Percentiles rank a stretch among this genome's conserved stretches.
These are phyloP conservation scores for Coleophora flavipennella DNA, from an alignment of 2,888 invertebrate species.

Conservation along the genomic window DNA sequence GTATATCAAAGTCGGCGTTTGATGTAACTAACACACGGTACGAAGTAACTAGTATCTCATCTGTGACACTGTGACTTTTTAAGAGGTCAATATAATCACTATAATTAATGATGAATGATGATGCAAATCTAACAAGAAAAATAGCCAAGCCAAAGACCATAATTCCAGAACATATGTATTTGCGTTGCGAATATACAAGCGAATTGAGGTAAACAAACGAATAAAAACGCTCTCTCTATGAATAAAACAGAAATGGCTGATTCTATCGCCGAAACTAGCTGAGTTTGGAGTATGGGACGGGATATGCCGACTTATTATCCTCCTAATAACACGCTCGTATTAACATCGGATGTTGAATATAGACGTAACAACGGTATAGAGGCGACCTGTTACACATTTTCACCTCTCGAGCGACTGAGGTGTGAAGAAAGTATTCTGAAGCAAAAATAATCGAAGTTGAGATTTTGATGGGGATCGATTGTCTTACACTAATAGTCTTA, in stretches of 20 bases:
- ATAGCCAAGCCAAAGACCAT: neutral
- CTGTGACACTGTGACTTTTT: no score
- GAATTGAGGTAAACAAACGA: conserved; percentile 58
- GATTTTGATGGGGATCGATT: no score
- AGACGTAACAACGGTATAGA: conserved; percentile 32
- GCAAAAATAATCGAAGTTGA: no score
- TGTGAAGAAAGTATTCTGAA: no score
- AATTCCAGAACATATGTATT: conserved; percentile 8
- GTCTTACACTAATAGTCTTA: no score
- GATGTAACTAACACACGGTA: no score
- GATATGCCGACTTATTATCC: conserved; percentile 64
- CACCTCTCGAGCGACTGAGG: no score
- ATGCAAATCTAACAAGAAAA: no score
- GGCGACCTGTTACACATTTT: conserved; percentile 3
- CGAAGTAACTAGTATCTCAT: no score
- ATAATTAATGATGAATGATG: no score
- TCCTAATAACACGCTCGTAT: conserved; percentile 64
- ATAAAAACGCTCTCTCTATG: conserved; percentile 63
- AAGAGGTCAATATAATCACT: no score
- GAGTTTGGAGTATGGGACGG: conserved; percentile 34
- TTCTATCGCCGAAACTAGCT: conserved; percentile 57
- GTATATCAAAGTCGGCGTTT: no score
- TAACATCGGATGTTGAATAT: conserved; percentile 30
- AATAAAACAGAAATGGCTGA: conserved; percentile 72
- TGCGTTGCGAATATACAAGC: conserved; percentile 13